Percentiles rank a stretch among this genome's conserved stretches.
phyloP scores from a whole-genome alignment of 1,140 invertebrate genomes.

The Teleopsis dalmanni region DNA sequence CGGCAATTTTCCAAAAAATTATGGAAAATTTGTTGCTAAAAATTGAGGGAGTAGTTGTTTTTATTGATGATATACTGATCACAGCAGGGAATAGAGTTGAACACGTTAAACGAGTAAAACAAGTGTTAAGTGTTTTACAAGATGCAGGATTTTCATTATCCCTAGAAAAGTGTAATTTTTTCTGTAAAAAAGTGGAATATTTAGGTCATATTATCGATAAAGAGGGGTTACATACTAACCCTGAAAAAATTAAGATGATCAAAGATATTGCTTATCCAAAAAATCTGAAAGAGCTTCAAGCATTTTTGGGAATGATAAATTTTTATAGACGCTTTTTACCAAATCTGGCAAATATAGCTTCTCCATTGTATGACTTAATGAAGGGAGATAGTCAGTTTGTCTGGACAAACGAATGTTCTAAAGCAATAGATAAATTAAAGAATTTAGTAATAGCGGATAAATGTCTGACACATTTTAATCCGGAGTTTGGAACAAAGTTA shows the following conservation, averaged over 20 bases:
- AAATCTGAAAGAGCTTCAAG: slow-evolving; percentile 22
- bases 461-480: slow-evolving; percentile 11
- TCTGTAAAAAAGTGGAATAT: slow-evolving; percentile 22
- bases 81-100: slow-evolving; percentile 8
- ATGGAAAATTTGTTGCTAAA: slow-evolving; percentile 12
- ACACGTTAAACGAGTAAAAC: slow-evolving; percentile 14
- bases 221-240: slow-evolving; percentile 18
- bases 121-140: slow-evolving; percentile 18
- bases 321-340: slow-evolving; percentile 35
- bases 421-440: background rate
- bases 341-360: slow-evolving; percentile 24
- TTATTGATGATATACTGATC: slow-evolving; percentile 27
- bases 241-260: slow-evolving; percentile 20
- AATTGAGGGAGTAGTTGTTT: slow-evolving; percentile 21
- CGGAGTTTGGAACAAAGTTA: background rate
- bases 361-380: slow-evolving; percentile 25
- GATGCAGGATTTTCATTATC: slow-evolving; percentile 22
- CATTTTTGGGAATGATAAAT: slow-evolving; percentile 28
- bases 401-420: background rate
- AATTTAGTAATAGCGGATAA: background rate
- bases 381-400: slow-evolving; percentile 1
- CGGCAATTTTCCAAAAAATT: slow-evolving; percentile 20
- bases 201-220: slow-evolving; percentile 28
- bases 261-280: slow-evolving; percentile 15
- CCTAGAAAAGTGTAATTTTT: slow-evolving; percentile 18